These are phyloP conservation scores for Drosophila nasuta DNA, from an alignment of 1,140 invertebrate species.

Conservation along the genomic window DNA sequence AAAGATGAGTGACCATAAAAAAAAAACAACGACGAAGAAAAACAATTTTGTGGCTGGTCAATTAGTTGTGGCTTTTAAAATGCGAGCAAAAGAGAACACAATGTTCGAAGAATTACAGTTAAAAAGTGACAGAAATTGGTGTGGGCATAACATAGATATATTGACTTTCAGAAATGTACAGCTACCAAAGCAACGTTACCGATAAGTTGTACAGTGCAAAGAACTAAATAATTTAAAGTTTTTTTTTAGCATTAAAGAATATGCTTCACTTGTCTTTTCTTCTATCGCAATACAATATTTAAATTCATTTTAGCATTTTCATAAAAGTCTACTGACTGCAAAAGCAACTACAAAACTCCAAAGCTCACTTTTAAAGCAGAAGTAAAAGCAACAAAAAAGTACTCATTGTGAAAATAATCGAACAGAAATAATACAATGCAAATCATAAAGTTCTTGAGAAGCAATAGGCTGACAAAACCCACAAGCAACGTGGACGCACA, in stretches of 20 bases:
- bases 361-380: too few relatives aligned
- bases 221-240: too few relatives aligned
- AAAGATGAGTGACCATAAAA: conserved; percentile 60
- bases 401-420: not conserved
- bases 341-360: too few relatives aligned
- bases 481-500: not conserved
- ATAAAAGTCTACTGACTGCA: too few relatives aligned
- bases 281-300: too few relatives aligned
- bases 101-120: conserved; percentile 29
- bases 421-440: conserved; percentile 21
- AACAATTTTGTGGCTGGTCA: conserved; percentile 56
- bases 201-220: too few relatives aligned
- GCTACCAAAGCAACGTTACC: too few relatives aligned
- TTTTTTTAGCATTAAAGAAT: too few relatives aligned
- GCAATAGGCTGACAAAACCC: conserved; percentile 13
- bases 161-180: not conserved
- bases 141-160: not conserved
- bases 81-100: conserved; percentile 21
- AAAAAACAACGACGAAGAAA: conserved; percentile 30
- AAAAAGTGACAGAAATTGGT: not conserved
- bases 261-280: too few relatives aligned
- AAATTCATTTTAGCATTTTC: too few relatives aligned
- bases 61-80: conserved; percentile 50
- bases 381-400: conserved; percentile 11
- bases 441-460: conserved; percentile 30